These are phyloP conservation scores for Heteropelma amictum DNA, from an alignment of 2,888 invertebrate species.

Conservation along the genomic window DNA sequence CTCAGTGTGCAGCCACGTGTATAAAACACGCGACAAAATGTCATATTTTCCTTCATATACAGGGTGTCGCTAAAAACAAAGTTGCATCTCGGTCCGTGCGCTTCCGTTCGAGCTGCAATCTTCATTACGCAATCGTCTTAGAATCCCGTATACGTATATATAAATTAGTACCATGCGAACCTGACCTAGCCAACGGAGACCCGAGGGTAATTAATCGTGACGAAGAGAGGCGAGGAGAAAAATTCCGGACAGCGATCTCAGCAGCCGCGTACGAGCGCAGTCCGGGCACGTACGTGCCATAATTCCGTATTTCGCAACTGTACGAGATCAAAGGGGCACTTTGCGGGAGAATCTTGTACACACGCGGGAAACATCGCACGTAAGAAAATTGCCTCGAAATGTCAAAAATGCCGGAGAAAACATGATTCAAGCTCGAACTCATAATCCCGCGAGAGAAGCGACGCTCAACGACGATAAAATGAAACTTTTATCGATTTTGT, in stretches of 20 bases:
- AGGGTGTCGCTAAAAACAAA: no score
- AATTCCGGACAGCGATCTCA: constrained; percentile 32
- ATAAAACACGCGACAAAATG: constrained; percentile 46
- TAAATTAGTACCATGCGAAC: constrained; percentile 47
- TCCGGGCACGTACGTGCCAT: no score
- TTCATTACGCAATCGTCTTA: constrained; percentile 54
- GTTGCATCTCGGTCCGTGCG: neutral
- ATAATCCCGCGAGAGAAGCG: neutral
- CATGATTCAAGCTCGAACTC: constrained; percentile 28
- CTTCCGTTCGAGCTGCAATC: constrained; percentile 43
- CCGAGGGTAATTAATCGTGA: constrained; percentile 52
- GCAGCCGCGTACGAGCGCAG: no score
- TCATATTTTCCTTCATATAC: constrained; percentile 21
- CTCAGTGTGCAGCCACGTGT: constrained; percentile 6
- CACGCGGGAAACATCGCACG: no score
- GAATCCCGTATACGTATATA: constrained; percentile 12
- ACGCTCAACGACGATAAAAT: constrained; percentile 37
- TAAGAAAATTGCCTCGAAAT: constrained; percentile 25
- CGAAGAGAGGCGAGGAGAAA: constrained; percentile 21
- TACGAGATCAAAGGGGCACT: no score
- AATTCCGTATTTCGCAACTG: no score
- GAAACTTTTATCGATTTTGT: neutral
- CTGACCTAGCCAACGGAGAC: constrained; percentile 52
- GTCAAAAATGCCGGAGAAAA: constrained; percentile 48
- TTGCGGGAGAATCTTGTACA: no score